Percentiles rank a stretch among this genome's conserved stretches.
These are phyloP conservation scores for Parus major DNA, from an alignment of 2,113 vertebrate genomes.

Conservation along the genomic window DNA sequence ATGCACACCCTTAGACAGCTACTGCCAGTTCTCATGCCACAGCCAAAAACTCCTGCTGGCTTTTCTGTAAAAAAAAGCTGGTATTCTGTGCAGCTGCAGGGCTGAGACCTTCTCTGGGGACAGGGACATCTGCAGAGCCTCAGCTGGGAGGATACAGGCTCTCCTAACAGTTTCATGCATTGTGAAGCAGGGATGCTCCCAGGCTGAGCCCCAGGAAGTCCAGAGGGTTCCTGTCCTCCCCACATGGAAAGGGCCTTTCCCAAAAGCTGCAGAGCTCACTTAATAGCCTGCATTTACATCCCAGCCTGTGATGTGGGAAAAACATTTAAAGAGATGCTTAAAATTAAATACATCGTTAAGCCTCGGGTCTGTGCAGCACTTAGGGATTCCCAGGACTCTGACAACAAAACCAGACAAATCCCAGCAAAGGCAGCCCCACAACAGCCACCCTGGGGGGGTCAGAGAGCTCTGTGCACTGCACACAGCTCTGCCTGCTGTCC, in stretches of 20 bases:
- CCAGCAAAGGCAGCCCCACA: not conserved
- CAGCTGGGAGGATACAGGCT: rapidly evolving
- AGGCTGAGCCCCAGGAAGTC: not conserved
- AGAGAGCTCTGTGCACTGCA: not conserved
- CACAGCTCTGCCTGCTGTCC: not conserved
- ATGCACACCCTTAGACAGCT: not conserved
- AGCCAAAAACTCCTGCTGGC: not conserved
- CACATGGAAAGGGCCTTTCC: not conserved
- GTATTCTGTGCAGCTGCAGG: not conserved
- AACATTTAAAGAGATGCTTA: conserved; percentile 17
- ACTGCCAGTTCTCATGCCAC: not conserved
- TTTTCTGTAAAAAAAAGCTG: not conserved
- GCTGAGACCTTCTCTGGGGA: not conserved
- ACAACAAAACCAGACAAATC: not conserved
- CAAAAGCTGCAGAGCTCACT: not conserved
- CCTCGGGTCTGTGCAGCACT: not conserved
- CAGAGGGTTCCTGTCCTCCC: not conserved
- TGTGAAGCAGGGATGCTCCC: not conserved
- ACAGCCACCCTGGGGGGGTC: not conserved
- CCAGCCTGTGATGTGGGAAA: not conserved
- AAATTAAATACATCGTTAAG: not conserved
- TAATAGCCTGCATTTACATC: not conserved
- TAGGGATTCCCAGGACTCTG: not conserved
- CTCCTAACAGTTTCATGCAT: not conserved
- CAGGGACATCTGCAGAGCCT: not conserved